Conservation (phyloP, 2,888 invertebrate species). For the Xestoiulus laeticollis region DNA sequence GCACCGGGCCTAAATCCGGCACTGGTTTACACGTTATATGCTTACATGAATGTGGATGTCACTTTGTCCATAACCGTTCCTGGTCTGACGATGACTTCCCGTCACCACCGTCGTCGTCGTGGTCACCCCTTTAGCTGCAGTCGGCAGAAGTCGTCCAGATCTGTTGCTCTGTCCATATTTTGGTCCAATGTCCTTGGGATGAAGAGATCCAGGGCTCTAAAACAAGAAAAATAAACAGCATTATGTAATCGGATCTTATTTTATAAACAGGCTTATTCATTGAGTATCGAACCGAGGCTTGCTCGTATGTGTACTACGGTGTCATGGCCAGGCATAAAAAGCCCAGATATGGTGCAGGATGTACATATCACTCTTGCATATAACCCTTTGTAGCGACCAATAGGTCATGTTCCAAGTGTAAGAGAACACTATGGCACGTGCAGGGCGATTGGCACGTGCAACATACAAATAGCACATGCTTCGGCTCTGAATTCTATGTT, state of each 20-base stretch:
- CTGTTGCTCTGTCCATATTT: conserved; percentile 52
- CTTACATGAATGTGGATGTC: conserved; percentile 52
- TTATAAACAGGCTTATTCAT: not conserved
- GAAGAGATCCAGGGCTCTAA: conserved; percentile 55
- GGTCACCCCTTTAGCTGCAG: conserved; percentile 15
- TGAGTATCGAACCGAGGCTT: not conserved
- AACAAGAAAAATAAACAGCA: conserved; percentile 49
- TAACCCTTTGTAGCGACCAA: not conserved
- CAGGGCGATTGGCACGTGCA: no score
- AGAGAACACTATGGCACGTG: no score
- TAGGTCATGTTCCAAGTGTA: not conserved
- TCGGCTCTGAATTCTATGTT: no score
- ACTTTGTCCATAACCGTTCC: conserved; percentile 51
- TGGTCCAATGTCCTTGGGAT: conserved; percentile 54
- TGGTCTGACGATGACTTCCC: conserved; percentile 46
- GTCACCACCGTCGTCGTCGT: conserved; percentile 31
- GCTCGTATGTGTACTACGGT: no score
- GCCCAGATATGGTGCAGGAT: not conserved
- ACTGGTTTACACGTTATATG: no score
- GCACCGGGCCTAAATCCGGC: no score
- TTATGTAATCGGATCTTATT: not conserved
- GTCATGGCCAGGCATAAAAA: not conserved
- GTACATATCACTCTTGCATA: not conserved
- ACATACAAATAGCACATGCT: no score
- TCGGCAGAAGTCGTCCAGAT: conserved; percentile 5